Base-by-base conservation (phyloP, 1,140 invertebrate species). In the Musca domestica region DNA sequence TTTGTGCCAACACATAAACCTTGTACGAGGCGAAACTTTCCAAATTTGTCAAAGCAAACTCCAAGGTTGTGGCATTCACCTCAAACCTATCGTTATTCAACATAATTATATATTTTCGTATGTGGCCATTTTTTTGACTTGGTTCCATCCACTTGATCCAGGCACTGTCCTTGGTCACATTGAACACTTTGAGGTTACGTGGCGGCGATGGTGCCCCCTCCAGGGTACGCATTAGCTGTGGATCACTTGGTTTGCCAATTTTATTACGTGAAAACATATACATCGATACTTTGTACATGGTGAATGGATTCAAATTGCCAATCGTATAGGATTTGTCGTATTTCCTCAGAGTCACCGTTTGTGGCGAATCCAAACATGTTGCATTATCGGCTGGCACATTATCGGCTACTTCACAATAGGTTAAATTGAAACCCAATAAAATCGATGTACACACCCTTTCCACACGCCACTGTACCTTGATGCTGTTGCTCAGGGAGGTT, bases 391-490 rank as follows among this genome's bases (percentile, higher is more conserved):
- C 23, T 0, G 27, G 17, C 15, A 64, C 58, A 51, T 49, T 23
- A 69, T 54, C 19, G 6, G 74, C 70, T 3, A 69, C 65, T 49
- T 67, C 71, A 22, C 78, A 80, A 48, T 78, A 80, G 7, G 78
- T 80, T 15, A 80, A 54, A 64, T 80, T 80, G 23, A 78, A 80
- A 54, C 76, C 78, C 1, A 56, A 68, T 0, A 80, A 70, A 9
- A 80, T 80, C 7, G 75, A 73, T 0, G 72, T 51, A 27, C 76
- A 80, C 15, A 80, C 74, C 7, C 71, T 68, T 27, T 75, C 71
- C 2, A 70, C 70, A 66, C 70, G 73, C 78, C 78, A 80, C 54
- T 76, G 75, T 9, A 80, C 73, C 1, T 69, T 68, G 15, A 80
- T 67, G 0, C 71, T 68, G 1, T 72, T 70, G 10, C 70, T 72